Base-by-base conservation (phyloP, 2,113 vertebrate species). In the Nicator chloris region DNA sequence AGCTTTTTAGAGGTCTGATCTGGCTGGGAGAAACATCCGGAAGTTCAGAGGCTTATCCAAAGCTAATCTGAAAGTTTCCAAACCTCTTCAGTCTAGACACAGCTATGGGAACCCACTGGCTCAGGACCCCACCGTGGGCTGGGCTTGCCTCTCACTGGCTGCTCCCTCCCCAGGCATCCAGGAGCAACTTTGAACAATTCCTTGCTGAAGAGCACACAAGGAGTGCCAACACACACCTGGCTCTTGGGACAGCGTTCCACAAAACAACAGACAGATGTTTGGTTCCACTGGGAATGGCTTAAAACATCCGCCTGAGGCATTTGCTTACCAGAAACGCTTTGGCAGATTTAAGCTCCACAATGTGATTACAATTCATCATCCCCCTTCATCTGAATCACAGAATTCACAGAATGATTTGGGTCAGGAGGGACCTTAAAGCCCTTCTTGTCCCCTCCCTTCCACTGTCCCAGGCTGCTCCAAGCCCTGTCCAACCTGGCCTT, bases 31-130 rank as follows among this genome's bases (percentile, higher is more conserved):
- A 65, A 64, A 40, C 87, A 91, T 87, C 94, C 93, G 95, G 63
- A 84, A 88, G 92, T 45, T 39, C 93, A 72, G 78, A 95, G 73
- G 63, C 85, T 97, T 93, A 95, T 96, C 96, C 92, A 97, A 95
- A 93, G 81, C 82, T 97, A 94, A 97, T 94, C 86, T 90, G 93
- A 83, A 68, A 70, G 91, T 45, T 39, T 95, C 93, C 88, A 90
- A 78, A 89, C 68, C 30, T 59, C 84, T 91, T 42, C 0, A 2
- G 93, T 79, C 84, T 70, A 64, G 89, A 91, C 70, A 80, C 61
- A 71, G 61, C 69, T 79, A 27, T 24, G 71, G 85, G 60, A 85
- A 89, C 78, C 33, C 21, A 6, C 8, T 86, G 84, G 72, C 92
- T 92, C 90, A 13, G 85, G 50, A 33, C 35, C 66, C 66, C 69